Conservation (phyloP, 2,797 vertebrate genomes). For the Enteromius viviparus region DNA sequence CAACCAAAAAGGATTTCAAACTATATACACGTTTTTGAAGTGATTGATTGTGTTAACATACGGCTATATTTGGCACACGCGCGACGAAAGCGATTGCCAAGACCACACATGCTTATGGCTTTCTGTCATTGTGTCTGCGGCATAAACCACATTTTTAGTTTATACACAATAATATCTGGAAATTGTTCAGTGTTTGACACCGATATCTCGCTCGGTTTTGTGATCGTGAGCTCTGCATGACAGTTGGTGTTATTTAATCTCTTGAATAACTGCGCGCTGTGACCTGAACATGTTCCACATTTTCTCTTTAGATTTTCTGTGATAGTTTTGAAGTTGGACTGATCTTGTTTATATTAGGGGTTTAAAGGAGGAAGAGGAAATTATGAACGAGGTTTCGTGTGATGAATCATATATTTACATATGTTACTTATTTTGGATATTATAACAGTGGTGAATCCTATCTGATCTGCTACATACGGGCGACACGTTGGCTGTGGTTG, state of each 20-base stretch:
- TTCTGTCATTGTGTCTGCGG: conserved; percentile 24
- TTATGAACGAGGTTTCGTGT: conserved; percentile 18
- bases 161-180: conserved; percentile 33
- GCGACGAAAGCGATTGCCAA: conserved; percentile 18
- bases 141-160: conserved; percentile 41
- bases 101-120: conserved; percentile 37
- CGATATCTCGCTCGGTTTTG: conserved; percentile 11
- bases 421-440: conserved; percentile 27
- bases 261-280: conserved; percentile 1
- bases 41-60: conserved; percentile 36
- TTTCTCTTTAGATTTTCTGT: conserved; percentile 4
- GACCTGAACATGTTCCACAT: conserved; percentile 10
- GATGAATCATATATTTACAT: conserved; percentile 28
- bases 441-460: conserved; percentile 8
- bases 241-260: conserved; percentile 18
- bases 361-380: not conserved
- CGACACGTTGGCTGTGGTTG: not conserved
- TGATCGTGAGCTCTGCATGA: not conserved
- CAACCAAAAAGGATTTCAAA: conserved; percentile 33
- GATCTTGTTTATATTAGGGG: conserved; percentile 20
- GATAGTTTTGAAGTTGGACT: conserved; percentile 39
- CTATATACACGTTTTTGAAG: conserved; percentile 34
- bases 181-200: not conserved
- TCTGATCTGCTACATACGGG: conserved; percentile 9
- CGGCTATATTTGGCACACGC: conserved; percentile 33